phyloP scores from a whole-genome alignment of 2,888 invertebrate species.

The Bellardia bayeri region DNA sequence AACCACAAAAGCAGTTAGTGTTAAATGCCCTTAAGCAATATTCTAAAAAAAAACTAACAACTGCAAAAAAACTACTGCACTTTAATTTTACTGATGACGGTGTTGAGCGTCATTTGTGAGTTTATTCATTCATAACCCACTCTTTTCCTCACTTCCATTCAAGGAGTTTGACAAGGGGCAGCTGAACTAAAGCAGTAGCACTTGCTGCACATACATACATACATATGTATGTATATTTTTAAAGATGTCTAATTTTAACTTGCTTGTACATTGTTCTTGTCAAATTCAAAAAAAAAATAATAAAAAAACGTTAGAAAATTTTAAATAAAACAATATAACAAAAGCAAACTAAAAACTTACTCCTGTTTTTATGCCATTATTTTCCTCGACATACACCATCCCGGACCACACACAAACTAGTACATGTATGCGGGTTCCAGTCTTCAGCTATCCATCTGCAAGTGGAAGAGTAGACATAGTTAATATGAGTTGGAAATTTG shows the following conservation, averaged over 20 bases:
- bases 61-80: neutral
- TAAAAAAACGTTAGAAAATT: neutral
- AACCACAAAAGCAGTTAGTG: constrained; percentile 46
- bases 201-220: neutral
- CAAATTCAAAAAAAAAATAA: neutral
- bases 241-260: constrained; percentile 52
- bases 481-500: neutral
- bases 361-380: constrained; percentile 91
- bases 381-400: constrained; percentile 93
- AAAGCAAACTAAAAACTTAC: constrained; percentile 84
- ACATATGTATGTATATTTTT: neutral
- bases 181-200: no score
- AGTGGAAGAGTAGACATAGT: constrained; percentile 40
- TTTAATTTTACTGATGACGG: neutral
- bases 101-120: neutral
- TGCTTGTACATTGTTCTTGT: neutral
- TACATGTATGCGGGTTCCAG: constrained; percentile 93
- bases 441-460: constrained; percentile 94
- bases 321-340: neutral
- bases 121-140: constrained; percentile 21
- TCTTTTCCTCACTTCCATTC: neutral
- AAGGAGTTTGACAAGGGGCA: neutral
- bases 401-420: constrained; percentile 90
- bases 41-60: neutral
- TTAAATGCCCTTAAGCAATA: constrained; percentile 55